A percentile compares a stretch with the other conserved stretches of the same genome.
phyloP scores from a whole-genome alignment of 1,140 invertebrate species.

The Nixonia krombeini region DNA sequence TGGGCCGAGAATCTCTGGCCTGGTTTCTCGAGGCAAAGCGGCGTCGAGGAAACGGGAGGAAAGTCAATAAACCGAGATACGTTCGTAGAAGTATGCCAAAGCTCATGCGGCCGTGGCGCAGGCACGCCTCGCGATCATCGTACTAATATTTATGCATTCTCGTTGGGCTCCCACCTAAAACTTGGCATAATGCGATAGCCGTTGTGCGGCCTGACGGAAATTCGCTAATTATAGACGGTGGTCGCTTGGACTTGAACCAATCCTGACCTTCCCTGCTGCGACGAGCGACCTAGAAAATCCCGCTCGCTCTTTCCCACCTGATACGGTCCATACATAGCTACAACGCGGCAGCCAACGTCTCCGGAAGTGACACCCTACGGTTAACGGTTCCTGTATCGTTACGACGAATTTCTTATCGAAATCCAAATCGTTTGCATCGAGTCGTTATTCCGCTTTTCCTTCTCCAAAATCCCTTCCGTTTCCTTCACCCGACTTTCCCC shows the following conservation, averaged over 20 bases:
- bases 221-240: constrained; percentile 66
- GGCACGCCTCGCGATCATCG: constrained; percentile 14
- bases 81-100: constrained; percentile 25
- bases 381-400: too few species aligned
- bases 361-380: background rate
- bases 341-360: constrained; percentile 22
- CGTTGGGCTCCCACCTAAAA: constrained; percentile 18
- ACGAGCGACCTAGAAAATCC: constrained; percentile 66
- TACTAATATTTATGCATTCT: constrained; percentile 27
- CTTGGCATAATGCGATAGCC: constrained; percentile 23
- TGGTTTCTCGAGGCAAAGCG: constrained; percentile 26
- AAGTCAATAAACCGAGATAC: constrained; percentile 37
- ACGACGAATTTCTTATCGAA: too few species aligned
- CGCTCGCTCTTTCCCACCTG: constrained; percentile 4
- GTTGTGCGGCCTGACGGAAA: constrained; percentile 41
- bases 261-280: constrained; percentile 67
- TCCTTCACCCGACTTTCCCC: too few species aligned
- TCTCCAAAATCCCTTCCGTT: too few species aligned
- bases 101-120: background rate
- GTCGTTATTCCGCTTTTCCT: too few species aligned
- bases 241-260: constrained; percentile 69
- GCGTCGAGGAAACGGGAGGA: constrained; percentile 16
- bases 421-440: too few species aligned
- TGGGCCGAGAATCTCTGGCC: constrained; percentile 36
- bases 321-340: constrained; percentile 13